These are phyloP conservation scores for Stenopsyche tienmushanensis DNA, from an alignment of 1,140 invertebrate genomes.

Conservation along the genomic window DNA sequence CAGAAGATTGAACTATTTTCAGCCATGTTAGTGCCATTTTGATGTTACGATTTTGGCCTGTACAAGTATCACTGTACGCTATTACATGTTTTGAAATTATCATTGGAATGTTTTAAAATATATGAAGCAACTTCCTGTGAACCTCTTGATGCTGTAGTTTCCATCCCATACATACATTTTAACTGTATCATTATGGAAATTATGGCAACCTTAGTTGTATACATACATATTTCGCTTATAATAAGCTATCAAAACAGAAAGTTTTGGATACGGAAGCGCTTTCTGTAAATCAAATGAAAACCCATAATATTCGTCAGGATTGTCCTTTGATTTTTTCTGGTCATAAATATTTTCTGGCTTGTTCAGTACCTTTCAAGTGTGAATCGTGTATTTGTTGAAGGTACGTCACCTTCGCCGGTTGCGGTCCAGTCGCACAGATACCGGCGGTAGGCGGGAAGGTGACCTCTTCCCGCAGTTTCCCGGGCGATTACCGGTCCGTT, in stretches of 20 bases:
- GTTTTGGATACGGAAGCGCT: slow-evolving; percentile 15
- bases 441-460: too few relatives aligned
- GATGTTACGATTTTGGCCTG: slow-evolving; percentile 21
- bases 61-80: slow-evolving; percentile 14
- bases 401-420: too few relatives aligned
- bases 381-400: slow-evolving; percentile 9
- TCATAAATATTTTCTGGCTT: slow-evolving; percentile 26
- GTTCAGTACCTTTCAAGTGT: slow-evolving; percentile 16
- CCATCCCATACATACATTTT: slow-evolving; percentile 33
- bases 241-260: slow-evolving; percentile 14
- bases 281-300: slow-evolving; percentile 29
- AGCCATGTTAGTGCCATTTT: slow-evolving; percentile 25
- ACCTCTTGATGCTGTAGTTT: slow-evolving; percentile 31
- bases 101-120: slow-evolving; percentile 20
- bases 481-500: too few relatives aligned
- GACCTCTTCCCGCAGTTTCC: too few relatives aligned
- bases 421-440: too few relatives aligned
- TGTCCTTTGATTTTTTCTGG: slow-evolving; percentile 23
- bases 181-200: slow-evolving; percentile 27
- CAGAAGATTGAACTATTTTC: slow-evolving; percentile 26
- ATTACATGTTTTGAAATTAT: slow-evolving; percentile 19
- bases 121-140: slow-evolving; percentile 19
- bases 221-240: slow-evolving; percentile 27
- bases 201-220: slow-evolving; percentile 36
- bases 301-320: slow-evolving; percentile 24